Conservation (phyloP, 2,888 invertebrate species). For the Glyphotaelius pellucidus region DNA sequence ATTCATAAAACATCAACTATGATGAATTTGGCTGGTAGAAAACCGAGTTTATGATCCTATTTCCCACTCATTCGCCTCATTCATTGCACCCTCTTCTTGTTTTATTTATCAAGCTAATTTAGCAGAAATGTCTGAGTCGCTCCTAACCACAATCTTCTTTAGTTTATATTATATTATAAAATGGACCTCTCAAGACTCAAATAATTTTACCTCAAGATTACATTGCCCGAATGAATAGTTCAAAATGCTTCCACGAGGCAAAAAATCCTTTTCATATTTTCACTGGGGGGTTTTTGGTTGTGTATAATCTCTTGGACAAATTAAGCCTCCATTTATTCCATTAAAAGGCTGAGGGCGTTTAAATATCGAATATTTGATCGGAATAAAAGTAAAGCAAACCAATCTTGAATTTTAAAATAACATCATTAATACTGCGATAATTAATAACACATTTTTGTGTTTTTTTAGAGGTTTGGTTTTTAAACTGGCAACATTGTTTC, state of each 20-base stretch:
- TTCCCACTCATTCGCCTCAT: conserved; percentile 56
- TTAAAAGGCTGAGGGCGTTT: neutral
- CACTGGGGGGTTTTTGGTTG: neutral
- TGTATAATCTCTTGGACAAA: neutral
- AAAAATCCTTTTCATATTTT: neutral
- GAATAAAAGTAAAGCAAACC: neutral
- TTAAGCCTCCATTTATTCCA: neutral
- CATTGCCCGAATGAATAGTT: neutral
- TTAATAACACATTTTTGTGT: too few relatives aligned
- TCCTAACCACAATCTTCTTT: neutral
- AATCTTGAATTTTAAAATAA: neutral
- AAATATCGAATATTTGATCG: neutral
- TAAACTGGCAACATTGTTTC: too few relatives aligned
- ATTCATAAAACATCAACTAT: conserved; percentile 58
- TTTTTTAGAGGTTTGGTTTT: too few relatives aligned
- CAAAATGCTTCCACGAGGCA: neutral
- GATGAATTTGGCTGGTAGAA: conserved; percentile 50
- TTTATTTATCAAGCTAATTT: conserved; percentile 31
- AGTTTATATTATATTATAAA: neutral
- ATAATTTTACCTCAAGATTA: neutral
- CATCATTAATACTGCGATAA: neutral
- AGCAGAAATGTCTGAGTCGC: conserved; percentile 9
- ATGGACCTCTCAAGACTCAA: neutral
- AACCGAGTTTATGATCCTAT: conserved; percentile 54
- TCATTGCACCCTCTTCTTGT: conserved; percentile 50